A percentile compares a stretch with the other conserved stretches of the same genome.
These are phyloP conservation scores for Anser brachyrhynchus DNA, from an alignment of 2,113 vertebrate genomes.

Conservation along the genomic window DNA sequence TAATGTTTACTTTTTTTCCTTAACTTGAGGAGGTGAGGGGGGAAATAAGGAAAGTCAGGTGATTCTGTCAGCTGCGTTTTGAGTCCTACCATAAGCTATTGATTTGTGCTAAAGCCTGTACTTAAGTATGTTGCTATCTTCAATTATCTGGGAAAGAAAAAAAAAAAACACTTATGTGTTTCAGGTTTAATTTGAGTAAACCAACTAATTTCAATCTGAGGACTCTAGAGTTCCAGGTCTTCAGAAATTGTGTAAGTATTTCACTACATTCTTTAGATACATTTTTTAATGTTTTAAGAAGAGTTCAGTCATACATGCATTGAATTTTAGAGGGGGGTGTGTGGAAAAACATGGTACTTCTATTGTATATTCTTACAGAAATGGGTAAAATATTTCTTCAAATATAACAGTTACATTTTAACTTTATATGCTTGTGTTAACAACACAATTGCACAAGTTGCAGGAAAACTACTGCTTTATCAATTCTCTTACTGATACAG, in stretches of 20 bases:
- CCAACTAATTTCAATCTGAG: slow-evolving; percentile 84
- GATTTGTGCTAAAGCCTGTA: not conserved
- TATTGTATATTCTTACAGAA: not conserved
- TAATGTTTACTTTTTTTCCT: not conserved
- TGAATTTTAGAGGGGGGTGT: not conserved
- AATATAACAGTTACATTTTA: not conserved
- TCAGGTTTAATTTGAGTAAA: slow-evolving; percentile 90
- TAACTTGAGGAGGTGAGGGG: accelerated
- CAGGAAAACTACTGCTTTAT: not conserved
- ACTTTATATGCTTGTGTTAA: not conserved
- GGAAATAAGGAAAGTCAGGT: not conserved
- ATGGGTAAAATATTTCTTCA: not conserved
- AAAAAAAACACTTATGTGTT: slow-evolving; percentile 20
- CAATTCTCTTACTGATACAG: not conserved
- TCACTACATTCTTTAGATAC: not conserved
- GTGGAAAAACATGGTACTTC: not conserved
- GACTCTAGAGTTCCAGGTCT: slow-evolving; percentile 93
- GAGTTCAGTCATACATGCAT: not conserved
- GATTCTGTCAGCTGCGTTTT: not conserved
- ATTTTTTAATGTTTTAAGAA: not conserved
- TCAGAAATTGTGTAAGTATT: slow-evolving; percentile 90
- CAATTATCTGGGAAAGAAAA: not conserved
- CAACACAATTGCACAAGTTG: not conserved
- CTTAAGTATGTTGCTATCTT: not conserved
- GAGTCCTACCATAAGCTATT: not conserved